These are phyloP conservation scores for Lutjanus erythropterus DNA, from an alignment of 2,113 vertebrate genomes.

Conservation along the genomic window DNA sequence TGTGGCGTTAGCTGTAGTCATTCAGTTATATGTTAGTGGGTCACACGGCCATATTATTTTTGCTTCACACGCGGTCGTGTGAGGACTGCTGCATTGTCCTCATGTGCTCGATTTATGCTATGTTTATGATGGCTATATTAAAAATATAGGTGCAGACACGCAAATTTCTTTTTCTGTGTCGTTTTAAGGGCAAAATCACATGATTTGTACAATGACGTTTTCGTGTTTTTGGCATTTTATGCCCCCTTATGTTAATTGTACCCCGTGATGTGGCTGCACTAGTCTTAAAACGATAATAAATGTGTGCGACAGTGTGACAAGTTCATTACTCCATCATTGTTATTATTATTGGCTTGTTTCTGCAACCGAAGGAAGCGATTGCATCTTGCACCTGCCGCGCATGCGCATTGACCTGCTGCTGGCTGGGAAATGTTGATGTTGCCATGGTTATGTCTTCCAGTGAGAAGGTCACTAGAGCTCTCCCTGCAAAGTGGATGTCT, in stretches of 20 bases:
- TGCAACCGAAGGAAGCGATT: background rate
- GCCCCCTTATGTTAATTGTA: background rate
- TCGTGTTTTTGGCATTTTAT: background rate
- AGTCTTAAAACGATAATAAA: background rate
- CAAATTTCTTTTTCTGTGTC: background rate
- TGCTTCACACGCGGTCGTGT: background rate
- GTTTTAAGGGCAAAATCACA: background rate
- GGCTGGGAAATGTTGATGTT: constrained; percentile 56
- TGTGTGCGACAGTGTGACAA: background rate
- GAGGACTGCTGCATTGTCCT: background rate
- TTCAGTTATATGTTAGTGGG: constrained; percentile 59
- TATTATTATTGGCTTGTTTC: constrained; percentile 11
- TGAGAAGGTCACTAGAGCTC: constrained; percentile 51
- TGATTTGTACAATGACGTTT: background rate
- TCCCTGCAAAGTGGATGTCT: constrained; percentile 28
- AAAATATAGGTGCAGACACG: background rate
- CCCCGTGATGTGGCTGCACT: too few relatives aligned
- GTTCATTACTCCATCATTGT: background rate
- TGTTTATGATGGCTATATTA: too few relatives aligned
- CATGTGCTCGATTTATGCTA: background rate
- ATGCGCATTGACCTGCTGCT: constrained; percentile 35
- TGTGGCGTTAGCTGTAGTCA: background rate
- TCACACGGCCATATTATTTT: constrained; percentile 64
- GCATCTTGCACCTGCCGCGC: background rate
- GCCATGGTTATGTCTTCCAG: constrained; percentile 65